phyloP scores from a whole-genome alignment of 35 echinoderm and acorn worm genomes.

The Heliocidaris tuberculata region DNA sequence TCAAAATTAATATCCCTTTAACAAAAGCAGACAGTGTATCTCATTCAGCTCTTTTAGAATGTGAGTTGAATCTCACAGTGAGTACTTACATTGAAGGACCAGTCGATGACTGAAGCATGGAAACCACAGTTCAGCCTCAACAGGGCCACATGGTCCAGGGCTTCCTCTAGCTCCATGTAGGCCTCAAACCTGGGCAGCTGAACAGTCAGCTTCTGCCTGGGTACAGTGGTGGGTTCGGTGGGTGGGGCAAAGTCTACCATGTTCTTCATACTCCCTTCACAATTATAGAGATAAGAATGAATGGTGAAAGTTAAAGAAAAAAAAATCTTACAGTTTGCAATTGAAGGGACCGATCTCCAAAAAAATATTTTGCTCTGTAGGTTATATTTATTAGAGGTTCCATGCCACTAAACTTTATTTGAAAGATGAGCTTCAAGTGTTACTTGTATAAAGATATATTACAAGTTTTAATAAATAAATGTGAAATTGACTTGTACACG shows the following conservation, averaged over 20 bases:
- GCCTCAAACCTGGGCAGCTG: conserved; percentile 69
- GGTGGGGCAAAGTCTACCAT: conserved; percentile 85
- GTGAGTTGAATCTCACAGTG: background rate
- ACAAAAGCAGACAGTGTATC: no score
- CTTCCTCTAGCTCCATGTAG: conserved; percentile 70
- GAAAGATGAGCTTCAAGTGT: no score
- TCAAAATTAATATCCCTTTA: no score
- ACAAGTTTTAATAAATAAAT: no score
- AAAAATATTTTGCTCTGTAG: no score
- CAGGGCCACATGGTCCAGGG: conserved; percentile 69
- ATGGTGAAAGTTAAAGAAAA: background rate
- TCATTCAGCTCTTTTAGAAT: no score
- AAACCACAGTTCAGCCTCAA: conserved; percentile 65
- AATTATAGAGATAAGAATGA: background rate
- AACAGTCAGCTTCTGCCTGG: conserved; percentile 63
- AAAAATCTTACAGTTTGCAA: background rate
- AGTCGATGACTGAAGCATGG: conserved; percentile 61
- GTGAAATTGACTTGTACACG: no score
- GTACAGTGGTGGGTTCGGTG: conserved; percentile 57
- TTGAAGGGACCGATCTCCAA: no score
- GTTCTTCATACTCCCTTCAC: conserved; percentile 87
- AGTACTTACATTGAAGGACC: conserved; percentile 67
- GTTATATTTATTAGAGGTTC: no score
- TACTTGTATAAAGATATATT: no score
- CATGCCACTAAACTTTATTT: no score